Conservation (phyloP, 37 sponge, comb jelly and placozoan genomes). For the Lycopodina hypogea region DNA sequence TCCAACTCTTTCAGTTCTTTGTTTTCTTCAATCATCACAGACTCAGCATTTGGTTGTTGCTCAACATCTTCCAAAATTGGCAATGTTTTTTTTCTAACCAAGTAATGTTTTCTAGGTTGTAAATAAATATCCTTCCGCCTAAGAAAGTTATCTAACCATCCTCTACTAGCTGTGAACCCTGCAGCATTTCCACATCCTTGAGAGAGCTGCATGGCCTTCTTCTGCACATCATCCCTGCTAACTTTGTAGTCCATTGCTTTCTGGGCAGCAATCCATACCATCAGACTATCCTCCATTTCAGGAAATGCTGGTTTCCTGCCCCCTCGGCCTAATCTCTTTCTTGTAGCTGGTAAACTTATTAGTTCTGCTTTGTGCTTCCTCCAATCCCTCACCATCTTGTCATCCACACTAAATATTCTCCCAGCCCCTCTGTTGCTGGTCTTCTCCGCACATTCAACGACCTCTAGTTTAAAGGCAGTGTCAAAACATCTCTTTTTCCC, state of each 20-base stretch:
- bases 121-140: no score
- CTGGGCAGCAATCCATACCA: no score
- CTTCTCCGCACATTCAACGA: neutral
- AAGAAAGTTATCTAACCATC: no score
- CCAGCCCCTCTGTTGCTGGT: neutral
- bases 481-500: no score
- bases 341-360: no score
- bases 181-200: neutral
- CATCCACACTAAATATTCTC: neutral
- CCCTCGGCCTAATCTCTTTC: no score
- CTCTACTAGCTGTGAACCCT: neutral
- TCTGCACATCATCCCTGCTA: neutral
- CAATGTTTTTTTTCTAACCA: no score
- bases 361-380: neutral
- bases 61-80: no score
- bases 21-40: neutral
- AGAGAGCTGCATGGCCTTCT: neutral
- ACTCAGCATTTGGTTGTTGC: neutral
- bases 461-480: neutral
- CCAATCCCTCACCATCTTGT: constrained; percentile 1
- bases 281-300: no score
- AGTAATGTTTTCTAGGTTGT: no score
- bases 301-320: no score
- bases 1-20: neutral
- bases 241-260: no score